Evolutionary conservation across 2,113 vertebrate genomes (phyloP).

Genomic region (Neolamprologus caudopunctatus): DNA sequence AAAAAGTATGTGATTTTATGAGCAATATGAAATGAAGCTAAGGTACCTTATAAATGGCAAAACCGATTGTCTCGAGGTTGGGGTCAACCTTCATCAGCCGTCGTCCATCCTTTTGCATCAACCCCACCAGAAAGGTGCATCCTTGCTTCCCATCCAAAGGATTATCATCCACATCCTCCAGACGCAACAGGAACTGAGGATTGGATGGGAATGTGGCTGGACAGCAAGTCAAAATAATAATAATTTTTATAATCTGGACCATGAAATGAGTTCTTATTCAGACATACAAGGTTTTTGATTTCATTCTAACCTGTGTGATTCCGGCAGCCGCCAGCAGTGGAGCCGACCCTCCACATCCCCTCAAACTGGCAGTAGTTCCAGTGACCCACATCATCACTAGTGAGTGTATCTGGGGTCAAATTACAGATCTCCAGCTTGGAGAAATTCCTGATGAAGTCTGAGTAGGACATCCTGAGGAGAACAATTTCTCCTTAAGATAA

Average conservation of each 20-base stretch:
- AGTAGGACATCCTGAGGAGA: slow-evolving; percentile 79
- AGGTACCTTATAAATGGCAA: slow-evolving; percentile 63
- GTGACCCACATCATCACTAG: slow-evolving; percentile 48
- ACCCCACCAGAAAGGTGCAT: slow-evolving; percentile 69
- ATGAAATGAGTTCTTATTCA: neutral
- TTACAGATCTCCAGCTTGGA: slow-evolving; percentile 83
- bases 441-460: slow-evolving; percentile 78
- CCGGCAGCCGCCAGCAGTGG: slow-evolving; percentile 75
- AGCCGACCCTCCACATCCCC: slow-evolving; percentile 75
- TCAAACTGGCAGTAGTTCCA: slow-evolving; percentile 76
- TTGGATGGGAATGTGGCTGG: slow-evolving; percentile 69
- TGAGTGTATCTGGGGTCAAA: slow-evolving; percentile 76
- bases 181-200: slow-evolving; percentile 67
- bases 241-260: neutral
- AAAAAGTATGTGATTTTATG: neutral
- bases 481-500: neutral
- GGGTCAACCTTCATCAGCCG: neutral
- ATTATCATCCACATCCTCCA: slow-evolving; percentile 66
- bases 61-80: slow-evolving; percentile 56
- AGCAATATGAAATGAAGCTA: neutral
- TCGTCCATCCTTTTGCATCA: slow-evolving; percentile 70
- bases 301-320: slow-evolving; percentile 44
- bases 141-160: slow-evolving; percentile 47
- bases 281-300: neutral
- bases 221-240: neutral